Evolutionary conservation across 2,113 vertebrate genomes (phyloP).

Genomic region (Pithys albifrons): DNA sequence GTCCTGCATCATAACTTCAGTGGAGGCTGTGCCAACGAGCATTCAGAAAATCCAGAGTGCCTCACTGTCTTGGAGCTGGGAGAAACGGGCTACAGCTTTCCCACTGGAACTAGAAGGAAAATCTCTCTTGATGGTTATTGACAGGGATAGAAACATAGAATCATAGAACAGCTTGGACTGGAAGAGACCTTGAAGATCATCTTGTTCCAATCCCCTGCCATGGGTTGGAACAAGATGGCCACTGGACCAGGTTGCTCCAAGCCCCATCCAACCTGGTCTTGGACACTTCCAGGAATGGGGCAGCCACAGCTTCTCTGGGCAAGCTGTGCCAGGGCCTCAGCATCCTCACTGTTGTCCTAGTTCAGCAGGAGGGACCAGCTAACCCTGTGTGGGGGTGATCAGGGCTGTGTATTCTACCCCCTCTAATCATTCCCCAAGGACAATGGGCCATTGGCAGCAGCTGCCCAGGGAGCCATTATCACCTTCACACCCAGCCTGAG

Average conservation of each 20-base stretch:
- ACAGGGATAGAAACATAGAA: neutral
- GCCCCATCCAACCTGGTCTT: accelerated
- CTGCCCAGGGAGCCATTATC: too few relatives aligned
- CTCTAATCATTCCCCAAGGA: too few relatives aligned
- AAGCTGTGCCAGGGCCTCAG: neutral
- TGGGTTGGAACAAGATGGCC: neutral
- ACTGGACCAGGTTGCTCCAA: neutral
- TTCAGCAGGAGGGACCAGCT: too few relatives aligned
- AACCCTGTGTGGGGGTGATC: too few relatives aligned
- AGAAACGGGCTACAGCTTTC: neutral
- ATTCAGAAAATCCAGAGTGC: neutral
- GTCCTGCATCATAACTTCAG: accelerated
- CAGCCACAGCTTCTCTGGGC: neutral
- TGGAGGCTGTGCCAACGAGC: neutral
- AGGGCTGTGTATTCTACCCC: too few relatives aligned
- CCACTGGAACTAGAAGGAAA: neutral
- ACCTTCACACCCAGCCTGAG: too few relatives aligned
- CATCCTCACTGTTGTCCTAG: neutral
- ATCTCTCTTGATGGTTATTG: accelerated
- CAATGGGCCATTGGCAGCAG: too few relatives aligned
- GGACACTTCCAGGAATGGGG: neutral
- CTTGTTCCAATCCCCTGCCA: neutral
- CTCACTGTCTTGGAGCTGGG: neutral
- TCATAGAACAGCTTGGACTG: neutral
- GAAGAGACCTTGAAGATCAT: neutral